Evolutionary conservation across 2,888 invertebrate genomes (phyloP), one percentile per base, ranked within the genome.

Genomic region (Drosophila pseudotakahashii): DNA sequence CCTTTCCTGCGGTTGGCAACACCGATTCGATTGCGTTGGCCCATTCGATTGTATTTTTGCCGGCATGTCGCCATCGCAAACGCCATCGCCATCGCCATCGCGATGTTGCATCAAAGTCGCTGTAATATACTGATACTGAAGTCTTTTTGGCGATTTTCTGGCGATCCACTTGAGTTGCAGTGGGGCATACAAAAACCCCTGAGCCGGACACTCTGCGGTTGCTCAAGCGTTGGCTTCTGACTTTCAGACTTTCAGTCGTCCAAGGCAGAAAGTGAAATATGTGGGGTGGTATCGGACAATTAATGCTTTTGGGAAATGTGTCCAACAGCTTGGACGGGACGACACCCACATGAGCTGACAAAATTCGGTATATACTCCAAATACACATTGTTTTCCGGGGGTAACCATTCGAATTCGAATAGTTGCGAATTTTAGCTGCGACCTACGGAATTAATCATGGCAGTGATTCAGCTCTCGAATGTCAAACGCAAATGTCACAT

Each of bases 401-500:
- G 10, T 30, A 41, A 44, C 30, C 44, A 14, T 3, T 10, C 13
- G 16, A 30, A 50, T 23, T 2, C 13, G 16, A 30, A 50, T 23
- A 76, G 51, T 55, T 61, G 51, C 30, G 48, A 26, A 10, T 34
- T 14, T 9, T n/a, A 6, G 7, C 26, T 26, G 45, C 26, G n/a
- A 26, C 26, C n/a, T 26, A 34, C 9, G 48, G 39, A 73, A 81
- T 84, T 81, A 82, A 82, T 82, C 82, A 81, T 77, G 71, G 63
- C 63, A 73, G 79, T 89, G 84, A 84, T 84, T 89, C 81, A 81
- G 87, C 84, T 79, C 59, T 76, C 74, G 26, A 26, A 26, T 89
- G 88, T 88, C 89, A 87, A 81, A 81, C 82, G 66, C 85, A 88
- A 88, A 87, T 89, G 89, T 85, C 89, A 89, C 88, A 80, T 81